Percentiles rank a stretch among this genome's conserved stretches.
Evolutionary conservation across 2,888 invertebrate species (phyloP).

Genomic region (Orgyia antiqua): DNA sequence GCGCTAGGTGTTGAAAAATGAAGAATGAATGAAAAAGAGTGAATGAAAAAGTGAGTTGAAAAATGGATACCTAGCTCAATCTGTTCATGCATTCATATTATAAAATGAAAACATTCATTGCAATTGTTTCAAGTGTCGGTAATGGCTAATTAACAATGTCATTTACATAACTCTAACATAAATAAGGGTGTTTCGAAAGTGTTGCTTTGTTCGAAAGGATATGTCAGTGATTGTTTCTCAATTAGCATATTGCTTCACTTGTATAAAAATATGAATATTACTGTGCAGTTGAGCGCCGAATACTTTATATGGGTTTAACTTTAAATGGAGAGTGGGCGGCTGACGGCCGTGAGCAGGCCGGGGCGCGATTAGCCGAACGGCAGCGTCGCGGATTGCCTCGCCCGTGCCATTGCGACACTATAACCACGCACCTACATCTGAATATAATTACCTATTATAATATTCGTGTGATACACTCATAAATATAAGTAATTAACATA

Average conservation of each 20-base stretch:
- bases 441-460: constrained; percentile 49
- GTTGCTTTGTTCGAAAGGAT: constrained; percentile 24
- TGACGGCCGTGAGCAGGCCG: constrained; percentile 67
- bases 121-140: constrained; percentile 12
- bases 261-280: constrained; percentile 68
- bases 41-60: too few relatives aligned
- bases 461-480: constrained; percentile 17
- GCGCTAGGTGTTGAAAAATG: too few relatives aligned
- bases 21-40: too few relatives aligned
- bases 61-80: too few relatives aligned
- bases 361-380: constrained; percentile 57
- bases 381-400: constrained; percentile 16
- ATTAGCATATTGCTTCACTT: constrained; percentile 59
- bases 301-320: constrained; percentile 73
- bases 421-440: constrained; percentile 47
- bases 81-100: too few relatives aligned
- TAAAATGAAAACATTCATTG: not conserved
- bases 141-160: constrained; percentile 13
- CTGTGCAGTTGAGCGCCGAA: constrained; percentile 54
- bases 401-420: constrained; percentile 56
- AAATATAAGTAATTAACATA: too few relatives aligned
- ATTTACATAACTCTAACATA: constrained; percentile 11
- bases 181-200: constrained; percentile 20
- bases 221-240: constrained; percentile 44
- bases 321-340: constrained; percentile 70